Conservation (phyloP, 1,140 invertebrate genomes). For the Caerostris darwini region DNA sequence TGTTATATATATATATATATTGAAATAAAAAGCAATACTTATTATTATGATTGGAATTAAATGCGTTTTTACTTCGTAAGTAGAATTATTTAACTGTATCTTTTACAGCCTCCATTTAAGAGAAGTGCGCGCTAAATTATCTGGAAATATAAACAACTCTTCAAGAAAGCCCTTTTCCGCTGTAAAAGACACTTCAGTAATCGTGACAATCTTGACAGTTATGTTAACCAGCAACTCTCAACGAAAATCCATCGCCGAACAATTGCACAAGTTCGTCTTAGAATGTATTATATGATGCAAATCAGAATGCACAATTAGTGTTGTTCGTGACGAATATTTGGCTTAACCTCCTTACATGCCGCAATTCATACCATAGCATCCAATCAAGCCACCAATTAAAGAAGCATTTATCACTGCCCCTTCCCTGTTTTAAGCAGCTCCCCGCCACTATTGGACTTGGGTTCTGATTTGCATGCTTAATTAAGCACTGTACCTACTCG, state of each 20-base stretch:
- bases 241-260: background rate
- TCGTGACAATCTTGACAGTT: background rate
- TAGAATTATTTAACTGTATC: too few relatives aligned
- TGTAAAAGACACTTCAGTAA: too few relatives aligned
- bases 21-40: too few relatives aligned
- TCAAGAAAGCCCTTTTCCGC: too few relatives aligned
- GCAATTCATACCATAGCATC: slow-evolving; percentile 12
- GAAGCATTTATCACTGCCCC: slow-evolving; percentile 39
- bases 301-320: slow-evolving; percentile 30
- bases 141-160: too few relatives aligned
- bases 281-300: background rate
- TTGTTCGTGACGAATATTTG: slow-evolving; percentile 13
- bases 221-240: background rate
- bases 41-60: too few relatives aligned
- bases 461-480: slow-evolving; percentile 50
- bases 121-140: too few relatives aligned
- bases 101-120: too few relatives aligned
- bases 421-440: slow-evolving; percentile 11
- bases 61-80: too few relatives aligned
- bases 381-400: slow-evolving; percentile 50
- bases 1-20: too few relatives aligned
- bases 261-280: background rate
- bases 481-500: slow-evolving; percentile 9
- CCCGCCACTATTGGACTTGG: slow-evolving; percentile 8
- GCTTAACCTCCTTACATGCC: background rate